A percentile compares a stretch with the other conserved stretches of the same genome.
Conservation (phyloP, 1,140 invertebrate species). For the Helicoverpa zea region DNA sequence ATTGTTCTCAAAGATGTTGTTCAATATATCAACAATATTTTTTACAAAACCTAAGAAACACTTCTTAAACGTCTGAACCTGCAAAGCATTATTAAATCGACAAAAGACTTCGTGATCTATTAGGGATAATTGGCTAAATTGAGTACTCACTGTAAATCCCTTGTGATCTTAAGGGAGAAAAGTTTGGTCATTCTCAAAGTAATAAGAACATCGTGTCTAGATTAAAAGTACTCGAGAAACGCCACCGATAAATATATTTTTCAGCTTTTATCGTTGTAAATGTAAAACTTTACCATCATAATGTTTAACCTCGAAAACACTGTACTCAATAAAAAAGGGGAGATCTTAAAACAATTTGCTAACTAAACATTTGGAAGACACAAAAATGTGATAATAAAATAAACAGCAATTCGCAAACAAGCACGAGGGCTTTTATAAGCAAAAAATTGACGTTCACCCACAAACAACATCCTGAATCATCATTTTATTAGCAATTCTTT, state of each 20-base stretch:
- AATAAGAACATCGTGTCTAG: neutral
- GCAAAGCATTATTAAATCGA: neutral
- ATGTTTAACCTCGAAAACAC: slow-evolving; percentile 7
- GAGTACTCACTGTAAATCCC: neutral
- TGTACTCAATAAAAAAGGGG: slow-evolving; percentile 14
- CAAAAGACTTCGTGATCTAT: slow-evolving; percentile 38
- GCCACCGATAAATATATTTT: slow-evolving; percentile 23
- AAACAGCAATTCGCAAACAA: slow-evolving; percentile 29
- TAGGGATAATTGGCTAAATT: slow-evolving; percentile 29
- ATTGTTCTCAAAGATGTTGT: no score
- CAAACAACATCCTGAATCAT: slow-evolving; percentile 43
- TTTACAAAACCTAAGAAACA: no score
- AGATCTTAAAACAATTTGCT: slow-evolving; percentile 40
- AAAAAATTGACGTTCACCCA: slow-evolving; percentile 43
- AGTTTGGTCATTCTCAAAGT: neutral
- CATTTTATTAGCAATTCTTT: slow-evolving; percentile 48
- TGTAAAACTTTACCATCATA: slow-evolving; percentile 18
- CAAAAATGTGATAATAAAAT: slow-evolving; percentile 36
- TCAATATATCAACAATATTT: no score
- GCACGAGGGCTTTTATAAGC: slow-evolving; percentile 40
- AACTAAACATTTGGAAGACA: slow-evolving; percentile 37
- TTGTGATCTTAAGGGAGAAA: neutral
- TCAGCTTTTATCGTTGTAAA: neutral
- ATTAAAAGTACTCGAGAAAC: slow-evolving; percentile 11
- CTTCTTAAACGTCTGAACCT: neutral